Evolutionary conservation across 1,140 invertebrate species (phyloP).

Genomic region (Drosophila takahashii): DNA sequence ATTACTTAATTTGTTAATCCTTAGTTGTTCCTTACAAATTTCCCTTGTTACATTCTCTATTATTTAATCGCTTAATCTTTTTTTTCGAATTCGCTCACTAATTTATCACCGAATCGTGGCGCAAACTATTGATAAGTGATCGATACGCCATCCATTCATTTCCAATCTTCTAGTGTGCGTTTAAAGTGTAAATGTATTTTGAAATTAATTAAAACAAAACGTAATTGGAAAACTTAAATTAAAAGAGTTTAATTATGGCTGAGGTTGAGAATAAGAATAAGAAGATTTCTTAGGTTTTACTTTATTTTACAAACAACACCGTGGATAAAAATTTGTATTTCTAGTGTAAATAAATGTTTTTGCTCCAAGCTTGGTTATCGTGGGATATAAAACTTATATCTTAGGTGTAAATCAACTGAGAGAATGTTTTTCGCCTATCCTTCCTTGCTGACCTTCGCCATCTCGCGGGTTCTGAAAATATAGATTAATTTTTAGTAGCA

Average conservation of each 20-base stretch:
- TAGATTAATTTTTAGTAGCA: neutral
- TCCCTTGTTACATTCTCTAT: conserved; percentile 49
- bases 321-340: neutral
- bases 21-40: conserved; percentile 46
- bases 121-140: conserved; percentile 5
- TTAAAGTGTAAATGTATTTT: conserved; percentile 70
- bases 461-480: conserved; percentile 35
- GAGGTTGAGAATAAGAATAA: too few relatives aligned
- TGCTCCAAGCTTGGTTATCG: neutral
- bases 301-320: neutral
- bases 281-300: neutral
- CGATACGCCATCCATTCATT: conserved; percentile 33
- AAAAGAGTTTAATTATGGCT: too few relatives aligned
- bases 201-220: conserved; percentile 53
- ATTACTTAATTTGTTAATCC: conserved; percentile 38
- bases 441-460: conserved; percentile 32
- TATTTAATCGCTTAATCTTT: conserved; percentile 22
- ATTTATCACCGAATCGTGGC: conserved; percentile 15
- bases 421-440: neutral
- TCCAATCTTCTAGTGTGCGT: conserved; percentile 45
- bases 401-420: neutral
- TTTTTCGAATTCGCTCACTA: conserved; percentile 22
- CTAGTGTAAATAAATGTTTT: neutral
- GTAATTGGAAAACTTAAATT: conserved; percentile 20
- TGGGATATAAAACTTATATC: neutral